Percentiles rank a stretch among this genome's conserved stretches.
phyloP scores from a whole-genome alignment of 2,113 vertebrate species.

The Misgurnus anguillicaudatus region DNA sequence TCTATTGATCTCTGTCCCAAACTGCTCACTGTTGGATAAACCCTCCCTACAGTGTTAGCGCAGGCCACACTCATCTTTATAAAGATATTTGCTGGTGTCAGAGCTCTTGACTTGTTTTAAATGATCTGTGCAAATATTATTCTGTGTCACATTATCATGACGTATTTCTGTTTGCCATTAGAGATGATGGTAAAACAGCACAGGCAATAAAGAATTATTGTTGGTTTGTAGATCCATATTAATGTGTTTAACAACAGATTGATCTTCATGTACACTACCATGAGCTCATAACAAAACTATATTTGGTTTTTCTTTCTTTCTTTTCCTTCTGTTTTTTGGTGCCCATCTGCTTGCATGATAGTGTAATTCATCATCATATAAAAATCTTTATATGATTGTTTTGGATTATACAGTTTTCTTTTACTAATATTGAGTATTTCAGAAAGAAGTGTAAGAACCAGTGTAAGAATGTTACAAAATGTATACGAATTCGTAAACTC shows the following conservation, averaged over 20 bases:
- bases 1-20: conserved; percentile 32
- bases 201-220: neutral
- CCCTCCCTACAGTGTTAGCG: conserved; percentile 14
- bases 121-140: neutral
- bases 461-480: too few species aligned
- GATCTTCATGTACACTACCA: neutral
- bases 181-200: neutral
- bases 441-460: too few species aligned
- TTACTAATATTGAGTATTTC: too few species aligned
- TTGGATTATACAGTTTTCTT: too few species aligned
- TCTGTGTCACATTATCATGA: neutral
- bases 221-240: conserved; percentile 5
- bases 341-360: neutral
- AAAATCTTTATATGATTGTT: too few species aligned
- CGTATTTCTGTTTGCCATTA: conserved; percentile 3
- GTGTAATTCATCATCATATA: neutral
- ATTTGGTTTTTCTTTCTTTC: neutral
- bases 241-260: neutral
- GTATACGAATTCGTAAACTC: too few species aligned
- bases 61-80: conserved; percentile 11
- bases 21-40: conserved; percentile 26
- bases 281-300: neutral
- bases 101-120: neutral
- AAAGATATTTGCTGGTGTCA: conserved; percentile 2
- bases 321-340: neutral